Conservation (phyloP, 2,797 vertebrate species). For the Carapus acus region DNA sequence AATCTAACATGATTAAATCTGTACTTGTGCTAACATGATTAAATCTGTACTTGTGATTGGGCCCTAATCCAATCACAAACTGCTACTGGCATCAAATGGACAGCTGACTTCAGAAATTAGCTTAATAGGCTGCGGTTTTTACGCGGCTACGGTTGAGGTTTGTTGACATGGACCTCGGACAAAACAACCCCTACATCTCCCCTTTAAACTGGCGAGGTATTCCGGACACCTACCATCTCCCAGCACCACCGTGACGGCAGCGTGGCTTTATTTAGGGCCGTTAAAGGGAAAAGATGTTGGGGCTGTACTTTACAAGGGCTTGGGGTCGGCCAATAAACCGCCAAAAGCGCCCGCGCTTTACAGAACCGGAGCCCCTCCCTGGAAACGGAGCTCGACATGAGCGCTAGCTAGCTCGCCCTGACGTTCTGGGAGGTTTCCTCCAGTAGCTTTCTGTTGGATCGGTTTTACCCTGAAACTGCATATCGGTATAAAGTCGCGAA, state of each 20-base stretch:
- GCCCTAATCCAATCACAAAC: too few relatives aligned
- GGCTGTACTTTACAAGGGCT: slow-evolving; percentile 39
- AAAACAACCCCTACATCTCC: slow-evolving; percentile 22
- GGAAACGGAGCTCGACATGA: slow-evolving; percentile 21
- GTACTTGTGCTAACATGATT: too few relatives aligned
- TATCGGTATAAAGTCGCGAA: too few relatives aligned
- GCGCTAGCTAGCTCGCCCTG: slow-evolving; percentile 11
- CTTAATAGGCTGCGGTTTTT: slow-evolving; percentile 32
- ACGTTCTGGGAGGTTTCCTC: background rate
- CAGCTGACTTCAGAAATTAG: slow-evolving; percentile 32
- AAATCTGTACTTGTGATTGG: too few relatives aligned
- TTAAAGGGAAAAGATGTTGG: slow-evolving; percentile 43
- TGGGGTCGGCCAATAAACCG: slow-evolving; percentile 43
- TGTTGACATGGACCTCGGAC: slow-evolving; percentile 18
- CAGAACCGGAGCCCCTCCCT: background rate
- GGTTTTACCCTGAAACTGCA: too few relatives aligned
- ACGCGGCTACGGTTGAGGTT: slow-evolving; percentile 18
- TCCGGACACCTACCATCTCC: slow-evolving; percentile 53
- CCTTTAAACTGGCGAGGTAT: slow-evolving; percentile 40
- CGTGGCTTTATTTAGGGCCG: slow-evolving; percentile 39
- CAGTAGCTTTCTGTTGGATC: background rate
- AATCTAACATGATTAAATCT: too few relatives aligned
- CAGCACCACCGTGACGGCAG: slow-evolving; percentile 38
- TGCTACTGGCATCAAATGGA: slow-evolving; percentile 24
- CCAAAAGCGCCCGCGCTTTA: slow-evolving; percentile 31